Conservation (phyloP, 92 coral and sea anemone genomes). For the Epizoanthus ramosus region DNA sequence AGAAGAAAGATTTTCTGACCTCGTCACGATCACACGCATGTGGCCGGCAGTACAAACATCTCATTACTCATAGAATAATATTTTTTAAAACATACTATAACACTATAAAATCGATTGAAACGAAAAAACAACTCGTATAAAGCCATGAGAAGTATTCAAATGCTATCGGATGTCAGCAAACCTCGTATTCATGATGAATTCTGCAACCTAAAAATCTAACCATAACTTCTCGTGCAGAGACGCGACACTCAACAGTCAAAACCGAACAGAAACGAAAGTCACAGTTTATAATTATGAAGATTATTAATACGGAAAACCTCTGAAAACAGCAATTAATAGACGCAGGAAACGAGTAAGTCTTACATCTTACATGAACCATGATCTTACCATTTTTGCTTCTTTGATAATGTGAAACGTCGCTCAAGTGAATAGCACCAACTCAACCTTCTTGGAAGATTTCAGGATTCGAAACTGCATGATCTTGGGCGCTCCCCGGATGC, state of each 20-base stretch:
- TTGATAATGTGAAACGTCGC: conserved; percentile 8
- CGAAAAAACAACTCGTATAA: not conserved
- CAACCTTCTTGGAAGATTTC: conserved; percentile 34
- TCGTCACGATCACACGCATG: not conserved
- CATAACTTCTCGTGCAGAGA: not conserved
- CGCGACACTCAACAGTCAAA: not conserved
- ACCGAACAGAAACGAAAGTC: not conserved
- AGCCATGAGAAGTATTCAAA: not conserved
- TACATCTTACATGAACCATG: not conserved
- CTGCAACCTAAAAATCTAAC: not conserved
- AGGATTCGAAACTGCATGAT: conserved; percentile 50
- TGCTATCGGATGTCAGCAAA: not conserved
- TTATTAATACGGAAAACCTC: not conserved
- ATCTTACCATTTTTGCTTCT: conserved; percentile 34
- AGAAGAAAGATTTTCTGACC: conserved; percentile 7
- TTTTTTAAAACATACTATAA: not conserved
- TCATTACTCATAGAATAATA: too few relatives aligned
- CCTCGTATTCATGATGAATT: not conserved
- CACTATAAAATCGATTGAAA: not conserved
- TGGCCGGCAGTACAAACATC: not conserved
- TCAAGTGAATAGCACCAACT: not conserved
- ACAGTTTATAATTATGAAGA: not conserved
- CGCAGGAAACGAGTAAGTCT: not conserved
- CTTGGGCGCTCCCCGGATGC: too few relatives aligned
- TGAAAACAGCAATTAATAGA: not conserved